Evolutionary conservation across 2,888 invertebrate genomes (phyloP).

Genomic region (Candidula unifasciata): DNA sequence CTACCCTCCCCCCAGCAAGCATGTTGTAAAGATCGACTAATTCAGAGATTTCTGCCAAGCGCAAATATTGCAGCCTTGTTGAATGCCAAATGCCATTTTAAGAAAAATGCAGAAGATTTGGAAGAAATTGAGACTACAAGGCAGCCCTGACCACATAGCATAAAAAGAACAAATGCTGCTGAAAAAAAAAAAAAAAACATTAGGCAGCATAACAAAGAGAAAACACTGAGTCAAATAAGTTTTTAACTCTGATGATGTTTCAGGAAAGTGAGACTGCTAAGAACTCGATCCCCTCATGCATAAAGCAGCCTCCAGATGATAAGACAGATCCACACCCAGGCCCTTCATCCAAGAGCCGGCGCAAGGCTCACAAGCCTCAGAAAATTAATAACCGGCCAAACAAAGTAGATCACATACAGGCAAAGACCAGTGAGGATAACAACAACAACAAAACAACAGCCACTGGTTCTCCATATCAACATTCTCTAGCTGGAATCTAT

Average conservation of each 20-base stretch:
- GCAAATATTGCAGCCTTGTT: too few relatives aligned
- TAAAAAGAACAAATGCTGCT: too few relatives aligned
- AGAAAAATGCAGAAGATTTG: too few relatives aligned
- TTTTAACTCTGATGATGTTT: background rate
- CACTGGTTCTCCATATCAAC: background rate
- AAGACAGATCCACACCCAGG: constrained; percentile 4
- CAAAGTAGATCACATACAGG: background rate
- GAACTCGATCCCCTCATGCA: background rate
- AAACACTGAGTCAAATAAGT: background rate
- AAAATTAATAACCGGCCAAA: constrained; percentile 40
- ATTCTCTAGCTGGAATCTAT: background rate
- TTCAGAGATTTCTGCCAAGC: too few relatives aligned
- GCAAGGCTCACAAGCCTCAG: constrained; percentile 48
- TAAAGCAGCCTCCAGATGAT: constrained; percentile 24
- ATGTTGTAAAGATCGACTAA: too few relatives aligned
- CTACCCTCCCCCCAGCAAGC: too few relatives aligned
- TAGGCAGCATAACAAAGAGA: too few relatives aligned
- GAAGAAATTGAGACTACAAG: too few relatives aligned
- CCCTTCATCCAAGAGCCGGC: constrained; percentile 43
- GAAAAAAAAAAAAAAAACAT: too few relatives aligned
- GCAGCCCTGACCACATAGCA: too few relatives aligned
- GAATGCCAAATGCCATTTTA: too few relatives aligned
- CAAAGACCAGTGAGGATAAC: constrained; percentile 18
- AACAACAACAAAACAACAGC: constrained; percentile 32
- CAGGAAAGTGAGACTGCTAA: background rate